A percentile compares a stretch with the other conserved stretches of the same genome.
Evolutionary conservation across 1,140 invertebrate genomes (phyloP).

Genomic region (Frieseomelitta varia): DNA sequence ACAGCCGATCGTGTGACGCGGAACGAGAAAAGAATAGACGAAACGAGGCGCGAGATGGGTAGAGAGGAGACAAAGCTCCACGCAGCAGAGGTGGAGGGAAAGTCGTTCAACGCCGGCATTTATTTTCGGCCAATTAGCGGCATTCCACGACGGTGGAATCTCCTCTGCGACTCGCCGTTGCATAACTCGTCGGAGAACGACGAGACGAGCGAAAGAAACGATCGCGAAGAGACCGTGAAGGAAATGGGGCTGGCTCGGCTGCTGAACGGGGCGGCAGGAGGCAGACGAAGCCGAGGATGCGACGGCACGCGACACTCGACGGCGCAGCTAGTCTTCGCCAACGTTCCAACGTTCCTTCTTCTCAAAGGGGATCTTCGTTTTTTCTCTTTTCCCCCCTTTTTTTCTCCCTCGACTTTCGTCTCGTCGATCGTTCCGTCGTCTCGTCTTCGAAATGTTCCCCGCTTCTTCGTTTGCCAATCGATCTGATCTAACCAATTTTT

Average conservation of each 20-base stretch:
- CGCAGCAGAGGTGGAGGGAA: not conserved
- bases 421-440: too few relatives aligned
- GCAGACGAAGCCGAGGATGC: slow-evolving; percentile 23
- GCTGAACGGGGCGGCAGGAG: not conserved
- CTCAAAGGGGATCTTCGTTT: not conserved
- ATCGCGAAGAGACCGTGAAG: not conserved
- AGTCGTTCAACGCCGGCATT: slow-evolving; percentile 69
- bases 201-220: slow-evolving; percentile 22
- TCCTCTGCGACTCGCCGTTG: slow-evolving; percentile 57
- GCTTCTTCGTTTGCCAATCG: too few relatives aligned
- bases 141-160: slow-evolving; percentile 76
- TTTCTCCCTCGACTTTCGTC: too few relatives aligned
- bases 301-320: slow-evolving; percentile 62
- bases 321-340: not conserved
- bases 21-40: not conserved
- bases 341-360: not conserved
- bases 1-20: not conserved
- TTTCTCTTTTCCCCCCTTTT: not conserved
- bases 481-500: too few relatives aligned
- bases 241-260: not conserved
- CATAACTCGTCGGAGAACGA: slow-evolving; percentile 72
- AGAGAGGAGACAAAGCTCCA: too few relatives aligned
- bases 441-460: too few relatives aligned
- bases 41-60: too few relatives aligned
- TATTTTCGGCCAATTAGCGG: slow-evolving; percentile 79